These are phyloP conservation scores for Pyxicephalus adspersus DNA, from an alignment of 2,113 vertebrate species.

Conservation along the genomic window DNA sequence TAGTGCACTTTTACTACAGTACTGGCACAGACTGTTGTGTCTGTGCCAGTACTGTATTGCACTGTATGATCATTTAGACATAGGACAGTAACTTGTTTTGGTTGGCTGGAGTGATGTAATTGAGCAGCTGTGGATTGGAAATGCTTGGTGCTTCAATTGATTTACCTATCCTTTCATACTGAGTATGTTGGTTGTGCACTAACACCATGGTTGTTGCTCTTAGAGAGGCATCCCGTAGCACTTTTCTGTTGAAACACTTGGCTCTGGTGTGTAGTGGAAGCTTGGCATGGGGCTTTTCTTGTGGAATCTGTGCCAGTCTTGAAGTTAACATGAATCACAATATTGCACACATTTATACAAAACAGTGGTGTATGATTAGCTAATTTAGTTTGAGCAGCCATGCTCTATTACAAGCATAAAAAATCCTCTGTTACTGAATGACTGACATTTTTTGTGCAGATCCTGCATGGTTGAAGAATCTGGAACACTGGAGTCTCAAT, in stretches of 20 bases:
- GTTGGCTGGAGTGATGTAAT: slow-evolving; percentile 10
- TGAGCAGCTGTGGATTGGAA: background rate
- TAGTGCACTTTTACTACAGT: background rate
- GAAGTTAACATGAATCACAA: background rate
- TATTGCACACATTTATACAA: background rate
- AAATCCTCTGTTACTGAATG: slow-evolving; percentile 57
- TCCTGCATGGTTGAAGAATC: slow-evolving; percentile 99
- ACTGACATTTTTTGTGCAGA: slow-evolving; percentile 78
- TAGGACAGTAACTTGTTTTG: background rate
- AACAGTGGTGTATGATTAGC: background rate
- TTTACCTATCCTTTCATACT: background rate
- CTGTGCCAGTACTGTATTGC: background rate
- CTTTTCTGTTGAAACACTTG: background rate
- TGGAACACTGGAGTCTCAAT: slow-evolving; percentile 92
- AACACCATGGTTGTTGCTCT: slow-evolving; percentile 10
- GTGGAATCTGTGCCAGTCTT: background rate
- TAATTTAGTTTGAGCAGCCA: background rate
- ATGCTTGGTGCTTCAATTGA: background rate
- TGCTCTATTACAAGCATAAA: slow-evolving; percentile 55
- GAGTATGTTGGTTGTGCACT: background rate
- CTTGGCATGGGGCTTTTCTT: slow-evolving; percentile 34
- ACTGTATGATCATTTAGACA: background rate
- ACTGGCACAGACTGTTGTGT: slow-evolving; percentile 6
- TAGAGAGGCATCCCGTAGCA: slow-evolving; percentile 9
- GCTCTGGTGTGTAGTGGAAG: background rate